Base-by-base conservation (phyloP, 1,140 invertebrate species). In the Heliconius congener region DNA sequence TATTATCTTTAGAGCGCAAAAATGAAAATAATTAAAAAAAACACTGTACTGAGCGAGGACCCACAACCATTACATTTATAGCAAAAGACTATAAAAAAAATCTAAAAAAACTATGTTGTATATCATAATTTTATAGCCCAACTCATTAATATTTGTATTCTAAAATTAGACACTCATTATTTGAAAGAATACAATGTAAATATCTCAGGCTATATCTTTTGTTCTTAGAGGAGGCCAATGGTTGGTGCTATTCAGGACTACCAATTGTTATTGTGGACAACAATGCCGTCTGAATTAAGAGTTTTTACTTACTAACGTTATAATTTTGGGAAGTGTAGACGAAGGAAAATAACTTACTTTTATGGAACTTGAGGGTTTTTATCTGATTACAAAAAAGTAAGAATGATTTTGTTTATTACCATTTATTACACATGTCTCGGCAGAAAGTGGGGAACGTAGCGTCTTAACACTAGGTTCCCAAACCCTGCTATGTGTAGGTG, bases 141-240 rank as follows among this genome's bases (percentile, higher is more conserved):
- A 11, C 57, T 66, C 8, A 66, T 66, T 66, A 66, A 66, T 66
- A 27, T 30, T 66, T 23, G 11, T 27, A 27, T 66, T 66, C 57
- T 27, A 66, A 66, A 66, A 13, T 66, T 66, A 66, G 57, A 66
- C 57, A 30, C 23, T 66, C 57, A 16, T 30, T 66, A 66, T 66
- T 66, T 66, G 60, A 27, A 23, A 66, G 27, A 30, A 66, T 30
- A 66, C 60, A 66, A 66, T 66, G 60, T 66, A 30, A 66, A 66
- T 66, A 66, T 66, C 60, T 66, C 60, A 30, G 60, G 27, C 60
- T 66, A 66, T 66, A 66, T 66, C 60, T 66, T 66, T 66, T 66
- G 60, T 66, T 66, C 60, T 66, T 66, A 16, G 30, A 66, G 60
- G 60, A 66, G 30, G 60, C 60, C 60, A 66, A 66, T 66, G 60